Conservation (phyloP, 2,888 invertebrate species). For the Apantesis nais region DNA sequence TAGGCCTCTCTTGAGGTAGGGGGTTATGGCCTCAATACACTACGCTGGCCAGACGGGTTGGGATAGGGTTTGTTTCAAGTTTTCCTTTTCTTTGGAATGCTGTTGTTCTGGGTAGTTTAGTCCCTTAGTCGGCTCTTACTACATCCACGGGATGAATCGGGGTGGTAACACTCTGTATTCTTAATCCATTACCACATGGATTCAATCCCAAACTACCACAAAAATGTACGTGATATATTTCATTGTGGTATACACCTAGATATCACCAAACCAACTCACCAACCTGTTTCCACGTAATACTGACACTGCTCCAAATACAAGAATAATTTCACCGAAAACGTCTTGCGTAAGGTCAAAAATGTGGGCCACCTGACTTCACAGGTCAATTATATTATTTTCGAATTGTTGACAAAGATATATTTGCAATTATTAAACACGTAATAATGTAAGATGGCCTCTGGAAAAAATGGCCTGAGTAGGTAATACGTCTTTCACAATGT, state of each 20-base stretch:
- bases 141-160: too few species aligned
- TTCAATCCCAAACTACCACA: background rate
- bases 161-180: too few species aligned
- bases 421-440: slow-evolving; percentile 13
- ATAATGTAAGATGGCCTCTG: background rate
- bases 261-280: slow-evolving; percentile 19
- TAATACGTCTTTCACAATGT: background rate
- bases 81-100: too few species aligned
- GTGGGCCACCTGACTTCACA: slow-evolving; percentile 35
- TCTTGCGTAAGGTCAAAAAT: slow-evolving; percentile 45
- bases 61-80: too few species aligned
- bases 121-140: too few species aligned
- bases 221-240: background rate
- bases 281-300: slow-evolving; percentile 42
- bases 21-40: too few species aligned
- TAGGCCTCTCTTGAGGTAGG: too few species aligned
- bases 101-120: too few species aligned
- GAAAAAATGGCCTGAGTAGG: background rate
- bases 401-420: slow-evolving; percentile 27
- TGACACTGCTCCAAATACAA: slow-evolving; percentile 40
- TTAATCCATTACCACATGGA: background rate
- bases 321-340: slow-evolving; percentile 45
- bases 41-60: too few species aligned
- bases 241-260: background rate
- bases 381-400: slow-evolving; percentile 39